Evolutionary conservation across 2,113 vertebrate genomes (phyloP), one percentile per base, ranked within the genome.

Genomic region (Crotalus tigris): DNA sequence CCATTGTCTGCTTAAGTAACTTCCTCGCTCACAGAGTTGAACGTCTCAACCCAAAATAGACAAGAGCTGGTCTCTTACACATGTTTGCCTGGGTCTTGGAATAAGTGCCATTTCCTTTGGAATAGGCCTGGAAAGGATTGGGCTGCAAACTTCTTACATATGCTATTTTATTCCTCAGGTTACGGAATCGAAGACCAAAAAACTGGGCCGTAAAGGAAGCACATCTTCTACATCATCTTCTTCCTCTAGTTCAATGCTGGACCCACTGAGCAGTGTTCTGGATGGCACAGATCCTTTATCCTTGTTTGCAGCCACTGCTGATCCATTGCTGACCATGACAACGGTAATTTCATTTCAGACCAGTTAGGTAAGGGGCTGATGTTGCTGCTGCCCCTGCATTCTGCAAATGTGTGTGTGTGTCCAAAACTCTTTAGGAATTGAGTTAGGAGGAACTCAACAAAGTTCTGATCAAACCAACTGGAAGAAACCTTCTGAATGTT

Each of bases 241-340:
- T 0, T 99, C 99, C 29, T 99, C 98, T 10, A 98, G 98, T 92
- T 99, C 99, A 0, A 2, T 98, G 44, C 69, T 97, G 2, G 99
- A 99, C 94, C 99, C 99, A 0, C 96, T 99, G 94, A 99, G 98
- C 98, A 99, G 98, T 1, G 98, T 99, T 89, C 88, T 99, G 96
- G 99, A 99, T 33, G 99, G 99, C 26, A 99, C 98, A 0, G 99
- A 99, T 93, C 99, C 99, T 0, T 97, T 99, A 87, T 99, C 99
- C 0, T 88, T 99, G 96, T 99, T 99, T 39, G 99, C 99, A 0
- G 98, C 99, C 21, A 98, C 97, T 23, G 97, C 93, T 2, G 98
- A 99, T 92, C 94, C 98, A 1, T 95, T 97, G 0, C 3, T 96
- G 5, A 0, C 96, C 7, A n/a, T 95, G 4, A 24, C 93, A 58